phyloP scores from a whole-genome alignment of 2,888 invertebrate species.

The Meiosimyza platycephala region DNA sequence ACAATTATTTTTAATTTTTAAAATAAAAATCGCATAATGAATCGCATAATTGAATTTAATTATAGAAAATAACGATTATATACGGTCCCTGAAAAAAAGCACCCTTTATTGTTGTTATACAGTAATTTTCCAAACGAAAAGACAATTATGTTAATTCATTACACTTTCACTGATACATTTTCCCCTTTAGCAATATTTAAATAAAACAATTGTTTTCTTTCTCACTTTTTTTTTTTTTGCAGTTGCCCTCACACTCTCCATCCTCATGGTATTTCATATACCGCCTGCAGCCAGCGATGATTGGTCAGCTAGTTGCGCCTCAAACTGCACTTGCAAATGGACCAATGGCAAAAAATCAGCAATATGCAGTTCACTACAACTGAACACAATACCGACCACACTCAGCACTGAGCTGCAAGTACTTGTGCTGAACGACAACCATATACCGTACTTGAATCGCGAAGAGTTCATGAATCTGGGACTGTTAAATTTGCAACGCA shows the following conservation, averaged over 20 bases:
- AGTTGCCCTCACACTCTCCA: constrained; percentile 50
- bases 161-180: constrained; percentile 37
- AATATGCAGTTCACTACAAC: constrained; percentile 83
- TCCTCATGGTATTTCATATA: constrained; percentile 48
- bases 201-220: background rate
- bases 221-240: constrained; percentile 34
- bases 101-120: too few relatives aligned
- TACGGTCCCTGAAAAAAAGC: too few relatives aligned
- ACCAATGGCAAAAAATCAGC: constrained; percentile 91
- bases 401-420: constrained; percentile 79
- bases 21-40: too few relatives aligned
- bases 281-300: constrained; percentile 73
- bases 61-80: too few relatives aligned
- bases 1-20: too few relatives aligned
- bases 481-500: constrained; percentile 84
- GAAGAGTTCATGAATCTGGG: constrained; percentile 84
- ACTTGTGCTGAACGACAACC: constrained; percentile 85
- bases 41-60: too few relatives aligned
- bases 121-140: too few relatives aligned
- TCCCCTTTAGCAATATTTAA: background rate
- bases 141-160: background rate
- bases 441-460: constrained; percentile 78
- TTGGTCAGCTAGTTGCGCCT: constrained; percentile 86
- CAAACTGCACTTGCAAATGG: constrained; percentile 92
- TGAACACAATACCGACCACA: constrained; percentile 80